phyloP scores from a whole-genome alignment of 2,113 vertebrate genomes.

The Sorex fumeus region DNA sequence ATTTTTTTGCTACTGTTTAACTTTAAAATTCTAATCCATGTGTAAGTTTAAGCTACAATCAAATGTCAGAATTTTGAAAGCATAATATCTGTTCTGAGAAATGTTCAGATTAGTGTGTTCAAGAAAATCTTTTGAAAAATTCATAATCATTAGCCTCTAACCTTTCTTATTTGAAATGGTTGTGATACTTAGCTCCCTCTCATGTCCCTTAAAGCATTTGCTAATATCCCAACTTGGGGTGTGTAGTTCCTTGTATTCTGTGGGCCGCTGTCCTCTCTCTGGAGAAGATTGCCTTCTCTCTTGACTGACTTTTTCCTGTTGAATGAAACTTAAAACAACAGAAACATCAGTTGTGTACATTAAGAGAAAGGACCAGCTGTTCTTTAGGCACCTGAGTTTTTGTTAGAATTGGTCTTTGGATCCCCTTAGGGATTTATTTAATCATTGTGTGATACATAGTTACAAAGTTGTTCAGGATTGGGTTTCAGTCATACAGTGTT shows the following conservation, averaged over 20 bases:
- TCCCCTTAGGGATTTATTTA: neutral
- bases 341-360: no score
- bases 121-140: neutral
- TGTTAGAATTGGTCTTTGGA: constrained; percentile 46
- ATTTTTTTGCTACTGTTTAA: neutral
- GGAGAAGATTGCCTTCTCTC: no score
- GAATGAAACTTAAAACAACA: no score
- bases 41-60: constrained; percentile 53
- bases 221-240: no score
- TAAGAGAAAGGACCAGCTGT: neutral
- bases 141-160: neutral
- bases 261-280: no score
- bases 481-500: no score
- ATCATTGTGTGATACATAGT: no score
- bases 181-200: neutral
- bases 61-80: constrained; percentile 46
- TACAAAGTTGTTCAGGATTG: no score
- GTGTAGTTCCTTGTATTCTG: no score
- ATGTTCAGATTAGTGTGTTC: constrained; percentile 30
- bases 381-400: constrained; percentile 35
- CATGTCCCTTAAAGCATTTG: no score
- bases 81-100: constrained; percentile 23
- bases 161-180: neutral
- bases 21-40: constrained; percentile 44
- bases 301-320: no score